Evolutionary conservation across 2,797 vertebrate genomes (phyloP), one percentile per base, ranked within the genome.

Genomic region (Sebastes matsubarae): DNA sequence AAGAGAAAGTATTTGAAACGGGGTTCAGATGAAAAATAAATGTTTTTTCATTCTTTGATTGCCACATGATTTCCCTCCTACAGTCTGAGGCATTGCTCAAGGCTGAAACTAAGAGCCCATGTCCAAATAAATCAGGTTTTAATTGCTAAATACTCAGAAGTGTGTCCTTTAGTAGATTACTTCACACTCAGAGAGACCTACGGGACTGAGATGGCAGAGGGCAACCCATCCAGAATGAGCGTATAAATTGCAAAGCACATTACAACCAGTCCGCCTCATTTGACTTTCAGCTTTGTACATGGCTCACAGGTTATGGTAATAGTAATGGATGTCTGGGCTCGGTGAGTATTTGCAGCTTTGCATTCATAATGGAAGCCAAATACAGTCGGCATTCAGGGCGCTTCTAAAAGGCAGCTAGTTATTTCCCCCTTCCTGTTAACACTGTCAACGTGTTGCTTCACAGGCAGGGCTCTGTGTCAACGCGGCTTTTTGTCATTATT

Each of bases 271-370:
- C 50, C 24, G 81, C 78, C 84, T 92, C 88, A 86, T 92, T 85
- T 92, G 90, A 83, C 85, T 83, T 87, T 81, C 85, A 91, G 79
- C 79, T 85, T 82, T 79, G 81, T 86, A 80, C 75, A 81, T 42
- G 86, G 82, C 86, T 89, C 84, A 81, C 84, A 79, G 80, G 85
- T 74, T 86, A 79, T 57, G 71, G 54, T 84, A 85, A 90, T 77
- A 71, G 87, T 79, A 54, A 80, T 86, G 76, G 73, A 86, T 25
- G 66, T 81, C 79, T 14, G 68, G 80, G 75, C 61, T 69, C 57
- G 13, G 34, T 30, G 77, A 63, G 72, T 71, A 69, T 76, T 55
- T 72, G 74, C 71, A 77, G 72, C 86, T 79, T 77, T 87, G 82
- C 78, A 80, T 87, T 80, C 54, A 58, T 82, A 79, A 85, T 77